Base-by-base conservation (phyloP, 64 coral and sea anemone species). In the Catalaphyllia jardinei region DNA sequence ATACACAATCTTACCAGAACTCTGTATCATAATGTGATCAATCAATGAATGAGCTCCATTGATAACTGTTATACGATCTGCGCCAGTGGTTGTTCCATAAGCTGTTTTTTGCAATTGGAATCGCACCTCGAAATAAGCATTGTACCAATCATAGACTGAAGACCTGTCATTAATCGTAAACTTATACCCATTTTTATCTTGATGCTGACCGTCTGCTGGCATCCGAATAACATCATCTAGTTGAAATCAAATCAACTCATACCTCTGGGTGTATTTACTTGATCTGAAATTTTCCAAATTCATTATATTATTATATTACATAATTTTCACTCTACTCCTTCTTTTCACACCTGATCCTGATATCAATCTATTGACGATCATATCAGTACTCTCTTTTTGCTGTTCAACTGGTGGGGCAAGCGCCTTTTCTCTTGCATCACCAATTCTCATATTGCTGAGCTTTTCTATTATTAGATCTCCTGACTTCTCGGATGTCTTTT, bases 181-280 rank as follows among this genome's bases (percentile, higher is more conserved):
- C 1, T 75, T 75, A 38, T 75, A 75, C 10, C 73, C 73, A 75
- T 75, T 75, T 75, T 75, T 75, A n/a, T n/a, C n/a, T 75, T 75
- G 73, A 75, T 75, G 73, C 29, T 75, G 73, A 42, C 17, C 17
- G 17, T 75, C n/a, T n/a, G n/a, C n/a, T n/a, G n/a, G n/a, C n/a
- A n/a, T n/a, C n/a, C n/a, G n/a, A n/a, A n/a, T n/a, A 33, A 39
- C 31, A 15, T 75, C 73, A 75, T 75, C 73, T 4, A 35, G 12
- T 18, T 75, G 73, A 35, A 19, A 75, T 17, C 73, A 0, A 1
- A 75, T 31, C 4, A 38, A 35, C 11, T 75, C 29, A 38, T 35
- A 33, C 39, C 73, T 75, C 24, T 76, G 74, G 7, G 50, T 50
- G 19, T 50, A 76, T 76, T 76, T 38, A 76, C 19, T 76, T 76